Evolutionary conservation across 1,140 invertebrate genomes (phyloP), one percentile per base, ranked within the genome.

Genomic region (Ladona fulva): DNA sequence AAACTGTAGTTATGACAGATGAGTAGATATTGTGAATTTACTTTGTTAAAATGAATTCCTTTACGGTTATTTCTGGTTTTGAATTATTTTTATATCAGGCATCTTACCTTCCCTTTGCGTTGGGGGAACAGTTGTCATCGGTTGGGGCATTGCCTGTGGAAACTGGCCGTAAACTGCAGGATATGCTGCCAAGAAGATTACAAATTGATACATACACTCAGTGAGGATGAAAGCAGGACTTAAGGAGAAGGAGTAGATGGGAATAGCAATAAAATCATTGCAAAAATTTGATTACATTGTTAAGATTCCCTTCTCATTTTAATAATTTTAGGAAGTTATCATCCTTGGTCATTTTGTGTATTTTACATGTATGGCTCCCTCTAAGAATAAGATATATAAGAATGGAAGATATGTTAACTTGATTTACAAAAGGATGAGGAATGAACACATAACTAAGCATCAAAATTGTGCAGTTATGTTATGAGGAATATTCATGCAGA

Each of bases 101-200:
- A 83, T 82, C 87, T 95, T 95, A 96, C 95, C 95, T 94, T 97
- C 95, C 90, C 95, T 94, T 88, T 96, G 95, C 84, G 93, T 91
- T 79, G 94, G 92, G 82, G 94, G 92, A 85, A 96, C 93, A 82
- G 94, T 92, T 82, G 93, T 92, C 88, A 96, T 92, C 85, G 95
- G 94, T 87, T 95, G 94, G 84, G 94, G 92, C 84, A 97, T 92
- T 83, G 95, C 93, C 90, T 97, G 95, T 87, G 96, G 94, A 88
- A 96, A 95, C 90, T 97, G 95, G 85, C 94, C 93, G 89, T 97
- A 97, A 85, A 96, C 94, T 87, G 95, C 93, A 85, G 95, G 94
- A 87, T 96, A 97, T 87, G 95, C 94, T 92, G 94, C 90, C 90
- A 89, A 91, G 87, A 89, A 87, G 84, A 83, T 81, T 82, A 91